Evolutionary conservation across 2,888 invertebrate genomes (phyloP).

Genomic region (Plagodis pulveraria): DNA sequence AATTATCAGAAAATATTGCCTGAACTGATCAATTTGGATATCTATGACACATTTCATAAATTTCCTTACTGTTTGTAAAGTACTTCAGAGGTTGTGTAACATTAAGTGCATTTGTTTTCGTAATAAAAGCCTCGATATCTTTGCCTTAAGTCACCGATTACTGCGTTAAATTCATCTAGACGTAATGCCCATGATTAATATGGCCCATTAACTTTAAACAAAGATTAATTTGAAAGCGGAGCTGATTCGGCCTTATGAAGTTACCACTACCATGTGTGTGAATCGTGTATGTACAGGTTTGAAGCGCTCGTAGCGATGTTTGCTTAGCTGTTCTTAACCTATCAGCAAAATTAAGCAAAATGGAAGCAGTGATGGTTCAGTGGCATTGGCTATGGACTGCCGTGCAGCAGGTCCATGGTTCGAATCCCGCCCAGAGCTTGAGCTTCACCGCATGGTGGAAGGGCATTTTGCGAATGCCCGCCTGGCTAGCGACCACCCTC

Average conservation of each 20-base stretch:
- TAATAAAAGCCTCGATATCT: slow-evolving; percentile 70
- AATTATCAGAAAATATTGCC: too few species aligned
- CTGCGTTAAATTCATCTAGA: slow-evolving; percentile 73
- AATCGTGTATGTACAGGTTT: neutral
- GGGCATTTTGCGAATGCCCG: too few species aligned
- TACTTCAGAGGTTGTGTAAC: slow-evolving; percentile 53
- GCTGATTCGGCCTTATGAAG: slow-evolving; percentile 39
- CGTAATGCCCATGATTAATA: slow-evolving; percentile 79
- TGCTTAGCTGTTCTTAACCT: too few species aligned
- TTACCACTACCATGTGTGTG: slow-evolving; percentile 29
- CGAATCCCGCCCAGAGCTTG: too few species aligned
- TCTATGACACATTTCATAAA: slow-evolving; percentile 3
- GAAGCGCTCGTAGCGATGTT: too few species aligned
- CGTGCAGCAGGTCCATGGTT: too few species aligned
- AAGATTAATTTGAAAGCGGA: slow-evolving; percentile 73
- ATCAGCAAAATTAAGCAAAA: too few species aligned
- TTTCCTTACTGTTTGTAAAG: neutral
- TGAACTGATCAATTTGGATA: neutral
- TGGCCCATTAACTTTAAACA: slow-evolving; percentile 78
- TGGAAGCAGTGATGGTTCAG: too few species aligned
- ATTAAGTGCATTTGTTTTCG: slow-evolving; percentile 72
- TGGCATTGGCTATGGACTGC: too few species aligned
- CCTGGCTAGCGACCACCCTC: too few species aligned
- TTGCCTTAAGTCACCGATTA: slow-evolving; percentile 71
- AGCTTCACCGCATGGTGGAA: too few species aligned